Conservation (phyloP, 2,888 invertebrate species). For the Doris montereyensis region DNA sequence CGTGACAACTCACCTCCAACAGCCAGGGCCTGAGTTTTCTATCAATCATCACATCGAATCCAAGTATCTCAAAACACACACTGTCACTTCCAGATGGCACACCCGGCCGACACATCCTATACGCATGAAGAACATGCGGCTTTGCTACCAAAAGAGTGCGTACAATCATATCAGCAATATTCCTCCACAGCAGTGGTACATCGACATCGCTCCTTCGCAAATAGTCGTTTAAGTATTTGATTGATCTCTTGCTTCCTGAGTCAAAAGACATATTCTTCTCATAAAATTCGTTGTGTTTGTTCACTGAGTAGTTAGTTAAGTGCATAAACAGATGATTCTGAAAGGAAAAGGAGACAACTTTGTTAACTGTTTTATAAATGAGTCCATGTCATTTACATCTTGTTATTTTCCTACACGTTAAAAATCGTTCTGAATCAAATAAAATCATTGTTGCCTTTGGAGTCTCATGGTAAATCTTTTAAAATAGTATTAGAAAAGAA, state of each 20-base stretch:
- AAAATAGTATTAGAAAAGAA: too few relatives aligned
- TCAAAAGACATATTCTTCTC: slow-evolving; percentile 65
- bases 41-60: slow-evolving; percentile 73
- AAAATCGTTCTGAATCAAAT: too few relatives aligned
- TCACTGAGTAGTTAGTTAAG: slow-evolving; percentile 73
- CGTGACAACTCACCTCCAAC: slow-evolving; percentile 67
- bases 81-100: slow-evolving; percentile 67
- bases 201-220: slow-evolving; percentile 68
- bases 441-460: too few relatives aligned
- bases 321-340: slow-evolving; percentile 72
- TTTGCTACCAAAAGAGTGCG: slow-evolving; percentile 70
- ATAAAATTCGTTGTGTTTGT: slow-evolving; percentile 72
- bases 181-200: slow-evolving; percentile 67
- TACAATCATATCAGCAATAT: slow-evolving; percentile 71
- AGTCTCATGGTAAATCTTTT: too few relatives aligned
- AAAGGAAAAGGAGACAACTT: slow-evolving; percentile 26
- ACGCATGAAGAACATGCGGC: slow-evolving; percentile 72
- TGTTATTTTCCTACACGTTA: too few relatives aligned
- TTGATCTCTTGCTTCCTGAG: slow-evolving; percentile 71
- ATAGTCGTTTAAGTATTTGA: slow-evolving; percentile 70
- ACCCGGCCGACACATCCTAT: slow-evolving; percentile 73
- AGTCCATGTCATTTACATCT: too few relatives aligned
- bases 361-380: too few relatives aligned
- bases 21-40: slow-evolving; percentile 72
- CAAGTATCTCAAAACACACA: slow-evolving; percentile 73